Base-by-base conservation (phyloP, 2,113 vertebrate species). In the Campylomormyrus numenius region DNA sequence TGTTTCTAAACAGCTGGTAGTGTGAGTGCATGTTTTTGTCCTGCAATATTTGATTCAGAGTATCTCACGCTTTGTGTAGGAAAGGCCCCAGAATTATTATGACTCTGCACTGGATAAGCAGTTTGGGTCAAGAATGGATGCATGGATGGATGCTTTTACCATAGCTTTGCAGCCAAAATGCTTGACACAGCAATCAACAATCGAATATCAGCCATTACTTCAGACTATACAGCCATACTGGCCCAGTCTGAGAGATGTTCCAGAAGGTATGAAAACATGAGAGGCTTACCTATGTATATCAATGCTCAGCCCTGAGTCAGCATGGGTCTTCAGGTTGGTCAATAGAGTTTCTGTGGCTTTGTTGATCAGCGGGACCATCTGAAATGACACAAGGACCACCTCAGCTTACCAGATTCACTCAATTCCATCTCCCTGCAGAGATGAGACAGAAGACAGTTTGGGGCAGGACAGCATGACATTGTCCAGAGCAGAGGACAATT, bases 301-400 rank as follows among this genome's bases (percentile, higher is more conserved):
- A 87, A 98, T 97, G 62, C 96, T 93, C 35, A 96, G 93, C 58
- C 95, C 95, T 3, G 96, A 97, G 92, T 97, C 96, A 27, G 97
- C 97, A 0, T 92, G 93, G 77, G 3, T 91, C 70, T 96, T 92
- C 92, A 99, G 93, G 92, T 98, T 98, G 90, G 91, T 94, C 94
- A 98, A 95, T 92, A 99, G 94, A 56, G 93, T 89, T 10, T 97
- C 93, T 5, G 95, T 97, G 91, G 96, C 96, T 89, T 95, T 95
- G 95, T 96, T 97, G 95, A 99, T 97, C 85, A 99, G 95, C 0
- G 97, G 98, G 91, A 91, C 95, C 97, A 99, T 97, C 98, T 99
- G 93, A 86, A 89, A 92, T 83, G 52, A 91, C 94, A 91, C 3
- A 21, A 49, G 11, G 48, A 84, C 31, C 15, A 90, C 52, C 89